Conservation (phyloP, 2,888 invertebrate species). For the Catocala fraxini region DNA sequence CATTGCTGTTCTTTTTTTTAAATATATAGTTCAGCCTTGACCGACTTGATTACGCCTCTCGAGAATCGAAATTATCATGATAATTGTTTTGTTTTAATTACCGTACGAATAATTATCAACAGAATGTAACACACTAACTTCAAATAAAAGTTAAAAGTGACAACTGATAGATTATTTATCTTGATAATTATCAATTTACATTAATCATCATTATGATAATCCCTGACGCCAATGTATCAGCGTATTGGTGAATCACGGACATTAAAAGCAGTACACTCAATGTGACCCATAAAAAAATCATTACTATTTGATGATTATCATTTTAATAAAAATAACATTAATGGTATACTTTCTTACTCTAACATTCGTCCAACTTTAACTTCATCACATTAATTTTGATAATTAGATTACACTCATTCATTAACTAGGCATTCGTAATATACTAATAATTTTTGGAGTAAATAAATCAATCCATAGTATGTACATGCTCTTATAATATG, state of each 20-base stretch:
- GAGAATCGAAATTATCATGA: neutral
- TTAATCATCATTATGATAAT: too few relatives aligned
- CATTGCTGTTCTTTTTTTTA: constrained; percentile 4
- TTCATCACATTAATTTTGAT: constrained; percentile 54
- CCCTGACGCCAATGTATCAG: constrained; percentile 8
- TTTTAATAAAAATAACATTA: constrained; percentile 65
- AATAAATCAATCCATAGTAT: constrained; percentile 73
- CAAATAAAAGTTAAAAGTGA: too few relatives aligned
- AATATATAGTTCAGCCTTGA: constrained; percentile 18
- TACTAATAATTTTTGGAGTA: constrained; percentile 78
- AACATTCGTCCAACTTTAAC: constrained; percentile 42
- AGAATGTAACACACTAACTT: too few relatives aligned
- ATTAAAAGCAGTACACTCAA: constrained; percentile 25
- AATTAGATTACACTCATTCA: constrained; percentile 55
- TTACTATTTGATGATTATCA: constrained; percentile 47
- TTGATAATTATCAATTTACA: too few relatives aligned
- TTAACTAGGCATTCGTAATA: constrained; percentile 53
- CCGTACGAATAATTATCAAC: too few relatives aligned
- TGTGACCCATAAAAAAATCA: constrained; percentile 31
- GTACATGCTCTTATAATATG: constrained; percentile 68
- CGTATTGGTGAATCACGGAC: constrained; percentile 24
- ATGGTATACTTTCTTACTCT: constrained; percentile 74
- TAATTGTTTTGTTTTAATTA: too few relatives aligned
- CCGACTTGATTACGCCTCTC: constrained; percentile 7
- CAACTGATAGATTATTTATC: too few relatives aligned